These are phyloP conservation scores for Balearica regulorum DNA, from an alignment of 2,797 vertebrate species.

Conservation along the genomic window DNA sequence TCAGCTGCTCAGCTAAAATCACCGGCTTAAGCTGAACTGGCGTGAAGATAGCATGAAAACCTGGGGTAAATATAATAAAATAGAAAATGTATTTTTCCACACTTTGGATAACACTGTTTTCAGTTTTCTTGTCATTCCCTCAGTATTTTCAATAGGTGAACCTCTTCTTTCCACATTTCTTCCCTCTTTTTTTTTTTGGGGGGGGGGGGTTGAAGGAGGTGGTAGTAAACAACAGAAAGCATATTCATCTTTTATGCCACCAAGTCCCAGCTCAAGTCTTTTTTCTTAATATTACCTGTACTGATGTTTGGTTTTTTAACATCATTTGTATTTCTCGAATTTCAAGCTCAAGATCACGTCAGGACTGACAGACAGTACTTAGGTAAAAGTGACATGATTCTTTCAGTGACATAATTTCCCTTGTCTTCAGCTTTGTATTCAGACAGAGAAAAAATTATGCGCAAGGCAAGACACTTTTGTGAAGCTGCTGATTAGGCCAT, in stretches of 20 bases:
- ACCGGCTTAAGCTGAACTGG: not conserved
- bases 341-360: not conserved
- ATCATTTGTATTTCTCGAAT: not conserved
- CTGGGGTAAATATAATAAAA: not conserved
- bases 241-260: not conserved
- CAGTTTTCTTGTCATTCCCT: not conserved
- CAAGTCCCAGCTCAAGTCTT: not conserved
- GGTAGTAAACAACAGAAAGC: not conserved
- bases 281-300: not conserved
- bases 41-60: not conserved
- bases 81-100: not conserved
- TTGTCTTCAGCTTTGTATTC: not conserved
- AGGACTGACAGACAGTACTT: not conserved
- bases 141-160: not conserved
- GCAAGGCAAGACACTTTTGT: slow-evolving; percentile 17
- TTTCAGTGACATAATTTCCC: not conserved
- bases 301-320: not conserved
- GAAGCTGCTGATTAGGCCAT: slow-evolving; percentile 4
- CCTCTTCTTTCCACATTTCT: not conserved
- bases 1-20: not conserved
- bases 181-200: not conserved
- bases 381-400: not conserved
- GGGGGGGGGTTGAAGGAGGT: accelerated
- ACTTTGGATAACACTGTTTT: not conserved
- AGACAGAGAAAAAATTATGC: not conserved